phyloP scores from a whole-genome alignment of 2,888 invertebrate species.

The Hartigia nigra region DNA sequence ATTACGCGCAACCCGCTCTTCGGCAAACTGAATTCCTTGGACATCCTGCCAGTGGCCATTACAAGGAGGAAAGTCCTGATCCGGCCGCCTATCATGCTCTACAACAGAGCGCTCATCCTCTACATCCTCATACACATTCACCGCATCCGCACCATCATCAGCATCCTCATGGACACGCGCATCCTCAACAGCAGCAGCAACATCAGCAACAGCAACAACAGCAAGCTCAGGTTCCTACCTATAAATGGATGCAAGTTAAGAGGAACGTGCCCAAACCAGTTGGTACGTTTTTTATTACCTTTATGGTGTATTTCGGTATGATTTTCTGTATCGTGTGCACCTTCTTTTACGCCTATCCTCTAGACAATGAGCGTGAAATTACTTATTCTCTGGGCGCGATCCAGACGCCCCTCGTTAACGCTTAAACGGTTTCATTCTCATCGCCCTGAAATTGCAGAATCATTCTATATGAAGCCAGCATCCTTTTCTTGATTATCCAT shows the following conservation, averaged over 20 bases:
- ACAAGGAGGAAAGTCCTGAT: slow-evolving; percentile 72
- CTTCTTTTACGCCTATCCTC: slow-evolving; percentile 24
- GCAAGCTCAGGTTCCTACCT: slow-evolving; percentile 83
- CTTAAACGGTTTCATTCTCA: slow-evolving; percentile 11
- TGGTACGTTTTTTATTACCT: slow-evolving; percentile 71
- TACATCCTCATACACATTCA: slow-evolving; percentile 42
- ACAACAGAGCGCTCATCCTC: slow-evolving; percentile 48
- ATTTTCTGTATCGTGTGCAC: background rate
- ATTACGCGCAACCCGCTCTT: slow-evolving; percentile 37
- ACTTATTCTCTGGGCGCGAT: slow-evolving; percentile 30
- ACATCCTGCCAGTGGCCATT: slow-evolving; percentile 68
- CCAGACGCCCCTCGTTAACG: slow-evolving; percentile 18
- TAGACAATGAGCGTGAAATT: slow-evolving; percentile 38
- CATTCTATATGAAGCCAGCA: slow-evolving; percentile 19
- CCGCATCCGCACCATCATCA: slow-evolving; percentile 55
- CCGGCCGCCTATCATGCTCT: slow-evolving; percentile 60
- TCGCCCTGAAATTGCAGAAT: slow-evolving; percentile 29
- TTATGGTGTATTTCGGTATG: background rate
- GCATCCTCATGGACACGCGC: slow-evolving; percentile 48
- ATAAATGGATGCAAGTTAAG: slow-evolving; percentile 99
- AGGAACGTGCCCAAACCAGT: slow-evolving; percentile 94
- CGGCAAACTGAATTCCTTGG: slow-evolving; percentile 72
- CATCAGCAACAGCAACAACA: slow-evolving; percentile 67
- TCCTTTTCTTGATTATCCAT: background rate
- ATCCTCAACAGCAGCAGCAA: slow-evolving; percentile 54